phyloP scores from a whole-genome alignment of 2,113 vertebrate species.

The Polypterus bichir region DNA sequence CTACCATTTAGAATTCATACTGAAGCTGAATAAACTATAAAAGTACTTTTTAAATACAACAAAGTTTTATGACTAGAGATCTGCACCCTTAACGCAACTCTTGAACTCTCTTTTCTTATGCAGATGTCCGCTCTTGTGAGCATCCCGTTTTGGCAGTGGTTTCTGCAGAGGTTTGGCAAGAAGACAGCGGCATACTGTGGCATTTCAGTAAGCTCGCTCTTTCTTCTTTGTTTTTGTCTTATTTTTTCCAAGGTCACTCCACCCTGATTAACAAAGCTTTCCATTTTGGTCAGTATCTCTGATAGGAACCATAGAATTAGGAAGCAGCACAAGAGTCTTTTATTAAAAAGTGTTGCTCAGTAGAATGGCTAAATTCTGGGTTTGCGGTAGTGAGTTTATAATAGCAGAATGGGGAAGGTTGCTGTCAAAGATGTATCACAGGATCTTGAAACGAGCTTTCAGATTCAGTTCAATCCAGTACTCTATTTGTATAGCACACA shows the following conservation, averaged over 20 bases:
- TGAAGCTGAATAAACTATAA: too few species aligned
- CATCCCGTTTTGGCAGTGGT: constrained; percentile 88
- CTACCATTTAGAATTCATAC: too few species aligned
- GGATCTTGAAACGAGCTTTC: too few species aligned
- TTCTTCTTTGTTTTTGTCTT: not conserved
- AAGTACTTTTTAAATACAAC: not conserved
- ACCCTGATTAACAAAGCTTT: not conserved
- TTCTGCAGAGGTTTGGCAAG: constrained; percentile 83
- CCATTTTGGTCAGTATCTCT: not conserved
- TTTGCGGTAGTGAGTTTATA: constrained; percentile 4
- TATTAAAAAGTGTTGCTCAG: not conserved
- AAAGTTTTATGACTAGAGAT: not conserved
- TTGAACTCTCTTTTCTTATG: not conserved
- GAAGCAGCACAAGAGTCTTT: not conserved
- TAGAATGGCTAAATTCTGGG: not conserved
- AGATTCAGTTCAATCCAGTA: too few species aligned
- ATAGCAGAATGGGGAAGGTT: not conserved
- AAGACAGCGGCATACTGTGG: constrained; percentile 73
- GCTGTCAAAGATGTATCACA: too few species aligned
- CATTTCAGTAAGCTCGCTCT: constrained; percentile 64
- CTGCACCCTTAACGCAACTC: too few species aligned
- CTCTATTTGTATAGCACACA: too few species aligned
- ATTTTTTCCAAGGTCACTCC: not conserved
- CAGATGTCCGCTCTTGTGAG: constrained; percentile 79
- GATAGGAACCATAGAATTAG: constrained; percentile 7